A percentile compares a stretch with the other conserved stretches of the same genome.
Conservation (phyloP, 2,797 vertebrate genomes). For the Huso huso region DNA sequence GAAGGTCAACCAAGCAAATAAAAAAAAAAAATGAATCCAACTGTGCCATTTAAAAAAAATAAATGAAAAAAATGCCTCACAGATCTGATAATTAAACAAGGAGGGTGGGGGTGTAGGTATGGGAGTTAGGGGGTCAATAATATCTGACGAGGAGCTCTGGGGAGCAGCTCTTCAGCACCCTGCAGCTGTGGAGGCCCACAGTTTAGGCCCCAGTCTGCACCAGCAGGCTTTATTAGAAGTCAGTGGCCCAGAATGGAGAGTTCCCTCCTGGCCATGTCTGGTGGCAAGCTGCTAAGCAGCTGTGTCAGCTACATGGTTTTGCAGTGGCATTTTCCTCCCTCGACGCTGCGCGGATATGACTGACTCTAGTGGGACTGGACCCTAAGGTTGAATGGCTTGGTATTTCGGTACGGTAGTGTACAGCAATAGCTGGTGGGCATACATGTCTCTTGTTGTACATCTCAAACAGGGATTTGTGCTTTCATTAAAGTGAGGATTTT, state of each 20-base stretch:
- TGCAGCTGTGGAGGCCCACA: background rate
- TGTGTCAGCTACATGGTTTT: slow-evolving; percentile 58
- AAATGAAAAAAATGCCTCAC: too few relatives aligned
- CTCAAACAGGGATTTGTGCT: slow-evolving; percentile 8
- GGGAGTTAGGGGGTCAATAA: slow-evolving; percentile 12
- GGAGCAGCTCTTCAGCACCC: slow-evolving; percentile 30
- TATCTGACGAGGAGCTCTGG: slow-evolving; percentile 24
- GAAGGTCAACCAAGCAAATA: background rate
- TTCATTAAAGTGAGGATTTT: background rate
- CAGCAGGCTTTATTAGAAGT: slow-evolving; percentile 33
- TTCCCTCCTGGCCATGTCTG: slow-evolving; percentile 45
- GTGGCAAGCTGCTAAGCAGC: slow-evolving; percentile 46
- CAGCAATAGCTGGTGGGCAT: slow-evolving; percentile 14
- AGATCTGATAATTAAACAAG: background rate
- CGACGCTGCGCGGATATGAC: background rate
- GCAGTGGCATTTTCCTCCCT: slow-evolving; percentile 43
- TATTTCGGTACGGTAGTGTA: background rate
- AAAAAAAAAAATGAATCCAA: background rate
- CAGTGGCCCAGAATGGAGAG: slow-evolving; percentile 55
- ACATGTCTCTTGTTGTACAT: slow-evolving; percentile 16
- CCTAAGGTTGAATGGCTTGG: slow-evolving; percentile 13
- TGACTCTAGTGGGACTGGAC: slow-evolving; percentile 34
- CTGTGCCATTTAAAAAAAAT: background rate
- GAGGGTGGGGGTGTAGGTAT: background rate
- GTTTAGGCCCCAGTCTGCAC: slow-evolving; percentile 39